phyloP scores from a whole-genome alignment of 2,113 vertebrate genomes.

The Pterocles burchelli region DNA sequence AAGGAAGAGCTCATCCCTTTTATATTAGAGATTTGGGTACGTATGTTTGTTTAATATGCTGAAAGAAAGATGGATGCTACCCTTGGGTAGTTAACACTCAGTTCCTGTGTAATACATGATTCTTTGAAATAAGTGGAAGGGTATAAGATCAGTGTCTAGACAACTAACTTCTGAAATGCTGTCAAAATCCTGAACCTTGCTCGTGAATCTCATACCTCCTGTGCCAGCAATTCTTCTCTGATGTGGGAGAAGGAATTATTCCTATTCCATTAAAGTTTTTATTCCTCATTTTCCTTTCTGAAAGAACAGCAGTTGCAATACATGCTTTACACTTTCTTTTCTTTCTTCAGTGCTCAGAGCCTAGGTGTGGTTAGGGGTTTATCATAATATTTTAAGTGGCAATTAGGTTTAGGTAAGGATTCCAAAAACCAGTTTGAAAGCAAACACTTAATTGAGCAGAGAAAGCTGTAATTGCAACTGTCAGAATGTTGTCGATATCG shows the following conservation, averaged over 20 bases:
- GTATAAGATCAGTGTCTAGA: not conserved
- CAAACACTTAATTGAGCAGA: not conserved
- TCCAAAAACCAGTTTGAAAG: not conserved
- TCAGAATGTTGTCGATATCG: not conserved
- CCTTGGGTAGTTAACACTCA: not conserved
- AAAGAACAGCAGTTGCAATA: not conserved
- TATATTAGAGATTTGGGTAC: not conserved
- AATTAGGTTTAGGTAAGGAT: not conserved
- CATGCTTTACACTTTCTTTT: not conserved
- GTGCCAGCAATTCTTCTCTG: not conserved
- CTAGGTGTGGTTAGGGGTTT: not conserved
- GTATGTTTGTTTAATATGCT: not conserved
- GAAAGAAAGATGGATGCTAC: no score
- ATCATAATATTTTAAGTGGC: not conserved
- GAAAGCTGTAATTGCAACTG: not conserved
- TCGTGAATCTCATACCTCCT: not conserved
- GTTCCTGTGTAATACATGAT: not conserved
- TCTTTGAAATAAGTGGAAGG: not conserved
- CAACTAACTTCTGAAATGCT: not conserved
- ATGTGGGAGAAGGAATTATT: not conserved
- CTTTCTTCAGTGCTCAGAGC: not conserved
- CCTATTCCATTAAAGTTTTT: not conserved
- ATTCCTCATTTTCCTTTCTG: not conserved
- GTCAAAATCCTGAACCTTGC: not conserved
- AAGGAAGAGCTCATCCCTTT: not conserved